Evolutionary conservation across 2,113 vertebrate genomes (phyloP).

Genomic region (Elgaria multicarinata): DNA sequence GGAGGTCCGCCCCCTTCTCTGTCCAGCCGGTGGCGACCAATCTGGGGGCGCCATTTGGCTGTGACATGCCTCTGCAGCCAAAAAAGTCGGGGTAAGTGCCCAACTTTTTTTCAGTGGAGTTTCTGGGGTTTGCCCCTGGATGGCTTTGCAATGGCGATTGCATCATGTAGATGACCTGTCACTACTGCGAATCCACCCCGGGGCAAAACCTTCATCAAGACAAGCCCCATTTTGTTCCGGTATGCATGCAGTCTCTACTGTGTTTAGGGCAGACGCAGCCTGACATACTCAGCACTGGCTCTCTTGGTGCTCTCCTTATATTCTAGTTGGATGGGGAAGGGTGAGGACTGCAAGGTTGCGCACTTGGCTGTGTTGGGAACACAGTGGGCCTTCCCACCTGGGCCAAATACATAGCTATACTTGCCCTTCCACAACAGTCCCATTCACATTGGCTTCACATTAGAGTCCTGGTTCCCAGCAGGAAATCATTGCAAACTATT

Average conservation of each 20-base stretch:
- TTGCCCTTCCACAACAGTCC: not conserved
- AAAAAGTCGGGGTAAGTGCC: no score
- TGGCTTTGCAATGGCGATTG: no score
- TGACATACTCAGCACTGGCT: not conserved
- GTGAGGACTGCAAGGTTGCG: accelerated
- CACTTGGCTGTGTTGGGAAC: not conserved
- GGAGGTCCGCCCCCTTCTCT: no score
- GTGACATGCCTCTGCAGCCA: no score
- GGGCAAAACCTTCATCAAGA: no score
- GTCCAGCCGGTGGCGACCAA: no score
- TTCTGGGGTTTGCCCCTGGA: no score
- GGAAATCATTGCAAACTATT: conserved; percentile 64
- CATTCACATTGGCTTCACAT: conserved; percentile 35
- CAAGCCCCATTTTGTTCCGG: not conserved
- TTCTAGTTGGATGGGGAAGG: not conserved
- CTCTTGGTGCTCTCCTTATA: not conserved
- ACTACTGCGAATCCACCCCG: no score
- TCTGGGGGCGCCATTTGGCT: no score
- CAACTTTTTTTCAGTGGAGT: no score
- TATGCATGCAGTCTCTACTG: not conserved
- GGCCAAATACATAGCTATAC: not conserved
- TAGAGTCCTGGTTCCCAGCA: conserved; percentile 30
- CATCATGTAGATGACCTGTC: no score
- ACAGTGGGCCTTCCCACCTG: not conserved
- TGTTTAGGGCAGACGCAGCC: not conserved